Base-by-base conservation (phyloP, 2,797 vertebrate species). In the Pangasius macronema region DNA sequence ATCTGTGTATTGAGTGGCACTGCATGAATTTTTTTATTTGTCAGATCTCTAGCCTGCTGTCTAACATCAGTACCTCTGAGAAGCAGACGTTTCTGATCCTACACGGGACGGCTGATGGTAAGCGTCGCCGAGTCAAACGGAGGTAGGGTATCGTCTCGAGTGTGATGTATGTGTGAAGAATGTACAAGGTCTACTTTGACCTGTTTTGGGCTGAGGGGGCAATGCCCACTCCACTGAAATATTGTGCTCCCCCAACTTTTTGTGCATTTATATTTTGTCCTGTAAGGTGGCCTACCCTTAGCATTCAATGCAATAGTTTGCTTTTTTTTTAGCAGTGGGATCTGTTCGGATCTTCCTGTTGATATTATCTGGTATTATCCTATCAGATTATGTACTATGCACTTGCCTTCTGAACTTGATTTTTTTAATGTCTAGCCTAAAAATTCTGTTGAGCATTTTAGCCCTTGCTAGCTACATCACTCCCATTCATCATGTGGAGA, bases 31-130 rank as follows among this genome's bases (percentile, higher is more conserved):
- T 65, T 89, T 16, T 20, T 36, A 55, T 80, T 42, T 81, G 24
- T 42, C 91, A 96, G 95, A 91, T 96, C 76, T 95, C 94, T 88
- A 92, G 92, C 90, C 89, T 96, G 86, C 86, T 95, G 82, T 59
- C 83, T 49, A 93, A 95, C 90, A 76, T 91, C 88, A 93, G 93
- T 22, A 85, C 27, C 9, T 49, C 65, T 8, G 90, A 88, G 70
- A 89, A 89, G 18, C 30, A 72, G 55, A 89, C 86, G 51, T 93
- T 96, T 16, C 92, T 95, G 1, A 93, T 96, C 33, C 89, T 96
- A n/a, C 95, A 96, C 7, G 90, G 94, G 73, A 96, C 94, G 2
- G 95, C 94, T 83, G 95, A 96, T 85, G 95, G 95, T 96, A 63
- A 90, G 89, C 30, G 30, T n/a, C n/a, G n/a, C n/a, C n/a, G n/a